phyloP scores from a whole-genome alignment of 2,797 vertebrate genomes.

The Squalus acanthias region DNA sequence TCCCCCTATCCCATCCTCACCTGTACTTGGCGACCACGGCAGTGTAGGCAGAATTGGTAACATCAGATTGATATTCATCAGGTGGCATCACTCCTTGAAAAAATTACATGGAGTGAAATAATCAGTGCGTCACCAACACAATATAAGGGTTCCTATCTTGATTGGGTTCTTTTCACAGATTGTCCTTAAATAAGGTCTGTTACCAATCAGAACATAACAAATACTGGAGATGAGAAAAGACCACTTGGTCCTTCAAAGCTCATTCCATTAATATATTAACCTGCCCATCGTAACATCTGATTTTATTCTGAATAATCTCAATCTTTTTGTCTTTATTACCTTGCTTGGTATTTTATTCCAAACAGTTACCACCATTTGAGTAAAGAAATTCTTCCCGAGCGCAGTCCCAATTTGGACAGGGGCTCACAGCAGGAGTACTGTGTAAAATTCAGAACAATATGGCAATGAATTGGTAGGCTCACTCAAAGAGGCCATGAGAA shows the following conservation, averaged over 20 bases:
- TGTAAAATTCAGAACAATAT: background rate
- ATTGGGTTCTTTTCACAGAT: background rate
- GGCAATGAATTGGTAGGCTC: background rate
- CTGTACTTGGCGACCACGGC: slow-evolving; percentile 77
- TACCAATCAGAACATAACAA: background rate
- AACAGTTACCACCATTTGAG: background rate
- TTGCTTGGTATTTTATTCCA: background rate
- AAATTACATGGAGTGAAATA: slow-evolving; percentile 4
- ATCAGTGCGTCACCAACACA: background rate
- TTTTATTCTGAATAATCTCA: background rate
- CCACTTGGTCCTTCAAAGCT: background rate
- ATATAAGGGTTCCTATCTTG: background rate
- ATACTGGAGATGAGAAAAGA: background rate
- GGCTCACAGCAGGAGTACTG: background rate
- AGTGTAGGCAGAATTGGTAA: slow-evolving; percentile 87
- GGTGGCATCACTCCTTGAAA: slow-evolving; percentile 86
- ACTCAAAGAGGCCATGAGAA: background rate
- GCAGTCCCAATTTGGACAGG: background rate
- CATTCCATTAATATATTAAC: background rate
- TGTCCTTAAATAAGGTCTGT: background rate
- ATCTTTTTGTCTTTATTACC: background rate
- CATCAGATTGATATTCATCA: slow-evolving; percentile 76
- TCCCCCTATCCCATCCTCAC: slow-evolving; percentile 51
- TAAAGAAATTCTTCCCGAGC: background rate
- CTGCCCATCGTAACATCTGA: background rate